A percentile compares a stretch with the other conserved stretches of the same genome.
These are phyloP conservation scores for Chymomyza fuscimana DNA, from an alignment of 2,888 invertebrate genomes.

Conservation along the genomic window DNA sequence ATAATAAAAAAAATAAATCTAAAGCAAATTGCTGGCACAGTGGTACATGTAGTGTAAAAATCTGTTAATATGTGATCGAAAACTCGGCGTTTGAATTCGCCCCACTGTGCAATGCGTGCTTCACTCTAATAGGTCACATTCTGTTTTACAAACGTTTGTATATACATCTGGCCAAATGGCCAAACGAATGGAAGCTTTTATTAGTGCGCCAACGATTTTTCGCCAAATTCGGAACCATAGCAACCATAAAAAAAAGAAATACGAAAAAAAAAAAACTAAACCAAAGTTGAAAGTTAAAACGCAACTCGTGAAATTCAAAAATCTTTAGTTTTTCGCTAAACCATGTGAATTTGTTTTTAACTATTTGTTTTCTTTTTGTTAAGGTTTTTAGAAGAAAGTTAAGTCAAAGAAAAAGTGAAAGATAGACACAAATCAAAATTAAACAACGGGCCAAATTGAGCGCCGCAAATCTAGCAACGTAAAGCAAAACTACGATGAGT, in stretches of 20 bases:
- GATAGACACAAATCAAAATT: constrained; percentile 1
- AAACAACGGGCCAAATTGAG: constrained; percentile 10
- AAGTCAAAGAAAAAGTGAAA: constrained; percentile 13
- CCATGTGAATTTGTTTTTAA: constrained; percentile 10
- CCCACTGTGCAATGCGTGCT: constrained; percentile 4
- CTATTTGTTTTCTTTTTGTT: constrained; percentile 13
- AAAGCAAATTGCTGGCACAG: constrained; percentile 8
- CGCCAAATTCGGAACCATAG: not conserved
- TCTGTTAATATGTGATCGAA: not conserved
- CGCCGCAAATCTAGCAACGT: not conserved
- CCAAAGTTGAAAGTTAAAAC: constrained; percentile 9
- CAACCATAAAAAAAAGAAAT: constrained; percentile 7
- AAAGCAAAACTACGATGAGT: not conserved
- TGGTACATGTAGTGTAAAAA: not conserved
- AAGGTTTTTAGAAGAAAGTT: constrained; percentile 8
- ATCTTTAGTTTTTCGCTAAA: constrained; percentile 4
- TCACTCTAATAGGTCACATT: not conserved
- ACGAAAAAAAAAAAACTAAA: constrained; percentile 15
- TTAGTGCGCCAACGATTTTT: constrained; percentile 2
- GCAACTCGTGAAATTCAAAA: not conserved
- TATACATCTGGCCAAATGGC: constrained; percentile 1
- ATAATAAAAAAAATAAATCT: not conserved
- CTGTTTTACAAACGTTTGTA: constrained; percentile 17
- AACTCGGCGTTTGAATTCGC: not conserved
- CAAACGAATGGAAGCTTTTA: constrained; percentile 10